Conservation (phyloP, 2,888 invertebrate genomes). For the Orchesellides sinensis region DNA sequence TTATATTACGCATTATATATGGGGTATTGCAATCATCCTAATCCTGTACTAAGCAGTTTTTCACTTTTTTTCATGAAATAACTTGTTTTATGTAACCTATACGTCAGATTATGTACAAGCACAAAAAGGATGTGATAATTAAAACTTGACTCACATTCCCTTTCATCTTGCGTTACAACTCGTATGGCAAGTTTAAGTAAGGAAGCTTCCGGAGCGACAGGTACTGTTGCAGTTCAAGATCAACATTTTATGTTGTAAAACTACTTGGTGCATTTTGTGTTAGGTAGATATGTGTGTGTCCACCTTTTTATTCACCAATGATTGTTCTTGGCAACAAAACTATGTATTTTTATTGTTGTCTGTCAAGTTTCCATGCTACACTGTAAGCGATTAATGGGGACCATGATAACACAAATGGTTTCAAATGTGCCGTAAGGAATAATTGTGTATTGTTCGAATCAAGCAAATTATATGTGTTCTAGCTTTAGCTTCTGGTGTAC, state of each 20-base stretch:
- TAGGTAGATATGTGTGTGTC: no score
- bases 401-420: background rate
- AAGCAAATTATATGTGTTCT: conserved; percentile 4
- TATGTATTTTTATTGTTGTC: background rate
- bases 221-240: background rate
- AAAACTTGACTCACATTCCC: conserved; percentile 42
- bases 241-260: no score
- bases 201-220: conserved; percentile 33
- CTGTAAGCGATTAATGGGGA: background rate
- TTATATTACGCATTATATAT: background rate
- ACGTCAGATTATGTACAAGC: no score
- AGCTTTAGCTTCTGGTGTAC: conserved; percentile 1
- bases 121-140: conserved; percentile 50
- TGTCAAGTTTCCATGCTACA: conserved; percentile 11
- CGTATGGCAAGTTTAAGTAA: background rate
- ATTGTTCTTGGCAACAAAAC: background rate
- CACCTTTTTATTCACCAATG: no score
- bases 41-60: no score
- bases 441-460: background rate
- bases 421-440: background rate
- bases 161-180: conserved; percentile 20
- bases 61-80: no score
- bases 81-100: no score
- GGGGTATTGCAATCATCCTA: no score
- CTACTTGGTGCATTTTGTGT: no score